Evolutionary conservation across 2,888 invertebrate genomes (phyloP), one percentile per base, ranked within the genome.

Genomic region (Operophtera brumata): DNA sequence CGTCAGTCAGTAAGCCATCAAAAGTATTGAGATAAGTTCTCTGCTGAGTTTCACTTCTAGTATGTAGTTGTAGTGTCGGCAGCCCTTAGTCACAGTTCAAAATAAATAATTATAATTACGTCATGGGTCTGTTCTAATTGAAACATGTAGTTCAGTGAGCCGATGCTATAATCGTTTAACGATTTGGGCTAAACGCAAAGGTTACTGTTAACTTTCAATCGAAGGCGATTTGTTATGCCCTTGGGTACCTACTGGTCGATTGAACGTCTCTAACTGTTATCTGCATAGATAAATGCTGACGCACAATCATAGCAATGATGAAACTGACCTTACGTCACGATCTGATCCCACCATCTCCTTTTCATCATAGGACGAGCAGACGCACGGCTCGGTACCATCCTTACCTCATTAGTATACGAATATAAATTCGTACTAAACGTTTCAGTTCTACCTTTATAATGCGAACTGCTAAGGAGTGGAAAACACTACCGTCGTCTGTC

Each of bases 71-170:
- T 20, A 2, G 20, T 20, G 2, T n/a, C 10, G 6, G 8, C 13
- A 70, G 82, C 84, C 84, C 83, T 86, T 84, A 73, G 65, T 65
- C 75, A 74, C 78, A 73, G 75, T 39, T 41, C 30, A 45, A 30
- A 14, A 30, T 28, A 28, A 26, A 30, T 25, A 42, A 52, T 36
- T 30, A 42, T 11, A 11, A 41, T 11, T 20, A 11, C 40, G 39
- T 47, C 46, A 41, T 42, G 37, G 51, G 45, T 14, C 13, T n/a
- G 41, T 73, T 67, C 61, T 73, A 67, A 77, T 76, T 66, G 64
- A 47, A 50, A 64, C 61, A 68, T 68, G 65, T 71, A 57, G 66
- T 65, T 66, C 67, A 77, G 37, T 66, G 55, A 62, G 58, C 25
- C 56, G 37, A 49, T 58, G 50, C 46, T 37, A 46, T 54, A 57